phyloP scores from a whole-genome alignment of 2,888 invertebrate genomes.

The Epirrhoe tristata region DNA sequence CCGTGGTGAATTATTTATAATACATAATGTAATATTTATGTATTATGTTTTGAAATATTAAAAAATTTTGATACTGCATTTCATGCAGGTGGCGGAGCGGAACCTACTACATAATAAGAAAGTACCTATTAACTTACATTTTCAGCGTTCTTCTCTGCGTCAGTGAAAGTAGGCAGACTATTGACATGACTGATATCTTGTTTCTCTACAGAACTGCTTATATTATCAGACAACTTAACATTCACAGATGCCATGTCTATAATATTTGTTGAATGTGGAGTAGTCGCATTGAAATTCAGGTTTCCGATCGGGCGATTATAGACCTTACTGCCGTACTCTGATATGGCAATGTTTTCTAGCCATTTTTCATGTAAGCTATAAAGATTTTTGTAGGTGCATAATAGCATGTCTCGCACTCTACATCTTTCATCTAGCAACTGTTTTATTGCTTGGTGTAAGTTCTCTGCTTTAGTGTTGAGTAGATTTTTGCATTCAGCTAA shows the following conservation, averaged over 20 bases:
- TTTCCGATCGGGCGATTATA: constrained; percentile 79
- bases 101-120: too few relatives aligned
- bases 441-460: constrained; percentile 89
- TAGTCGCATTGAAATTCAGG: constrained; percentile 76
- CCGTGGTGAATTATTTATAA: too few relatives aligned
- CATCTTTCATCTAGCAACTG: constrained; percentile 89
- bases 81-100: too few relatives aligned
- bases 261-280: constrained; percentile 85
- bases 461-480: constrained; percentile 89
- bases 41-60: too few relatives aligned
- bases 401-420: constrained; percentile 86
- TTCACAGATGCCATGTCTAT: constrained; percentile 87
- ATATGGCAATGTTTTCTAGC: constrained; percentile 75
- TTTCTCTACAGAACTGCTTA: constrained; percentile 79
- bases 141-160: constrained; percentile 86
- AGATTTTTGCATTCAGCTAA: constrained; percentile 94
- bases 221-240: constrained; percentile 86
- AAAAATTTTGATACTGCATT: too few relatives aligned
- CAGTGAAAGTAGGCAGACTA: constrained; percentile 72
- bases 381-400: constrained; percentile 87
- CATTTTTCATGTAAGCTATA: constrained; percentile 79
- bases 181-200: constrained; percentile 74
- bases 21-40: background rate
- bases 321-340: constrained; percentile 69
- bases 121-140: constrained; percentile 84